phyloP scores from a whole-genome alignment of 1,140 invertebrate genomes.

The Formica selysi region DNA sequence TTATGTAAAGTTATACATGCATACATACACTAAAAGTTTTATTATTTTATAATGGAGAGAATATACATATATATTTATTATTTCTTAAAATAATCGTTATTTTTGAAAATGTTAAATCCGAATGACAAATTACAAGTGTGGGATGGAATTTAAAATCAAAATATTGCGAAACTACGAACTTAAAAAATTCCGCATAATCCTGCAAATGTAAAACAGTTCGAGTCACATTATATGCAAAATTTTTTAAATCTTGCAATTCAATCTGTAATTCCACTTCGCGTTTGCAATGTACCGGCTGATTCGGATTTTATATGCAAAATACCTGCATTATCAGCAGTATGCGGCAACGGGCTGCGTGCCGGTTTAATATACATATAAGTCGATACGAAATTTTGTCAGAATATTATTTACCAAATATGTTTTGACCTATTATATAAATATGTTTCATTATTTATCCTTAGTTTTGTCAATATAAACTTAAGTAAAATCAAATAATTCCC shows the following conservation, averaged over 20 bases:
- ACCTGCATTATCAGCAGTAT: constrained; percentile 53
- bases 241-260: not conserved
- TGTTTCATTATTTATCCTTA: not conserved
- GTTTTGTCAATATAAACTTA: not conserved
- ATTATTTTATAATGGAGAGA: not conserved
- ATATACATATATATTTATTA: not conserved
- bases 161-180: not conserved
- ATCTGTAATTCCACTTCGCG: constrained; percentile 7
- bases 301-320: not conserved
- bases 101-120: not conserved
- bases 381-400: not conserved
- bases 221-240: not conserved
- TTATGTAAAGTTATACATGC: not conserved
- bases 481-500: not conserved
- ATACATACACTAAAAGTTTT: not conserved
- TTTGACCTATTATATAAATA: not conserved
- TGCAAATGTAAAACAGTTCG: not conserved
- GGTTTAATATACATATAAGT: not conserved
- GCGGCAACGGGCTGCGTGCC: not conserved
- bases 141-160: not conserved
- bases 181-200: not conserved
- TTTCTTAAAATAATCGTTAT: not conserved
- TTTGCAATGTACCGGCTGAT: not conserved
- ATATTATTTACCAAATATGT: not conserved
- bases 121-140: not conserved